Evolutionary conservation across 1,140 invertebrate species (phyloP).

Genomic region (Drosophila murphyi): DNA sequence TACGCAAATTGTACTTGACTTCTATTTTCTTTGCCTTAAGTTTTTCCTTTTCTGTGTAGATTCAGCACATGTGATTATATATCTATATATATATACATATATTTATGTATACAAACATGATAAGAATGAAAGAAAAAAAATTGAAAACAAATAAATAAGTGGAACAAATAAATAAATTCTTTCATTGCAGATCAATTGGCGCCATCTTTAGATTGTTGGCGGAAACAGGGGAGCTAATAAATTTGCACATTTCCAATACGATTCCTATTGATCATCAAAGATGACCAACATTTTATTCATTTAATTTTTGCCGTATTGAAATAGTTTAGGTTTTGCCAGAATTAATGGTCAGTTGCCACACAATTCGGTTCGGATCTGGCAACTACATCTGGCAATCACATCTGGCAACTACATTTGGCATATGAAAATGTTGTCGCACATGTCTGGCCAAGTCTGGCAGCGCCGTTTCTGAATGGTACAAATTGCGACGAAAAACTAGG

Average conservation of each 20-base stretch:
- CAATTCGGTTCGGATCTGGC: background rate
- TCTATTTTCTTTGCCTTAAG: constrained; percentile 44
- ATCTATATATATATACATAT: constrained; percentile 53
- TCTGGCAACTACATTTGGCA: background rate
- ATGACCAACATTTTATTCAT: no score
- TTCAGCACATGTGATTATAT: constrained; percentile 79
- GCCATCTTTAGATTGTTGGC: constrained; percentile 1
- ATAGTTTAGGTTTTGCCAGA: no score
- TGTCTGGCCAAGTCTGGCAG: constrained; percentile 4
- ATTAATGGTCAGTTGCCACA: no score
- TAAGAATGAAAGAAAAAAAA: background rate
- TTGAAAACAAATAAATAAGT: constrained; percentile 23
- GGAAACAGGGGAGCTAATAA: no score
- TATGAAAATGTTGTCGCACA: background rate
- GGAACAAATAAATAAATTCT: constrained; percentile 8
- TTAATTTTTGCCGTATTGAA: no score
- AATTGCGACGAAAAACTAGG: background rate
- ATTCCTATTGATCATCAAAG: no score
- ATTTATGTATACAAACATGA: constrained; percentile 44
- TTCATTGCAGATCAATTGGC: background rate
- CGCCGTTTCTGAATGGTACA: background rate
- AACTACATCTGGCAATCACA: background rate
- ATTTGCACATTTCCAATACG: no score
- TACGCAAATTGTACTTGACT: constrained; percentile 48
- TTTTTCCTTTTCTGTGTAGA: constrained; percentile 55